Conservation (phyloP, 2,888 invertebrate genomes). For the Scelioninae gen. 2 region DNA sequence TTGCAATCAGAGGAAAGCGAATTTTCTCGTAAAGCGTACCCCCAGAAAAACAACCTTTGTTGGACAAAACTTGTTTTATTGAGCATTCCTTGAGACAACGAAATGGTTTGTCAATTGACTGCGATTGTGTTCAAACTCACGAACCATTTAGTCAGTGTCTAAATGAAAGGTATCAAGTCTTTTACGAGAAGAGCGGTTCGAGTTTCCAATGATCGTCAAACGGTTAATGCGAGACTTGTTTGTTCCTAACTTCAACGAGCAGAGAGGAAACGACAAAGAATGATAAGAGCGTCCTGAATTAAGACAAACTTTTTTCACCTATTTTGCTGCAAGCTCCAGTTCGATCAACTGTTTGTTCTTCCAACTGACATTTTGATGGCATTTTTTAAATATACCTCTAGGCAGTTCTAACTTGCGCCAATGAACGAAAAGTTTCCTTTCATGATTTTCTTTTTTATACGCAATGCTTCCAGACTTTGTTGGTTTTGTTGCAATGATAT, state of each 20-base stretch:
- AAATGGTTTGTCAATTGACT: conserved; percentile 23
- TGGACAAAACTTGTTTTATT: conserved; percentile 10
- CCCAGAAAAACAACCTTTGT: conserved; percentile 19
- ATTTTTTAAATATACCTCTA: no score
- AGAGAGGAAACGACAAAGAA: conserved; percentile 54
- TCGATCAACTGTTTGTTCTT: no score
- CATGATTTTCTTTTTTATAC: no score
- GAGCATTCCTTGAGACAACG: background rate
- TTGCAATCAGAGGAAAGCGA: conserved; percentile 22
- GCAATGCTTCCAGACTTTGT: no score
- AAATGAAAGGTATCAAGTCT: conserved; percentile 15
- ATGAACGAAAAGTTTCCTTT: no score
- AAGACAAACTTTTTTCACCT: conserved; percentile 13
- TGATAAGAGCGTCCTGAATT: conserved; percentile 42
- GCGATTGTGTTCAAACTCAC: conserved; percentile 1
- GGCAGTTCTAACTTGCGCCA: no score
- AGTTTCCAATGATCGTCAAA: conserved; percentile 14
- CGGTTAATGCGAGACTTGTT: conserved; percentile 24
- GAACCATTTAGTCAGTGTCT: conserved; percentile 9
- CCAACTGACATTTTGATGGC: no score
- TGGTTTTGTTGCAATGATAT: no score
- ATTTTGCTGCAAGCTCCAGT: conserved; percentile 9
- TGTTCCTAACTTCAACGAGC: conserved; percentile 55
- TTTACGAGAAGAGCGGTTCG: conserved; percentile 4
- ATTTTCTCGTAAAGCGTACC: conserved; percentile 15